Evolutionary conservation across 2,113 vertebrate species (phyloP), one percentile per base, ranked within the genome.

Genomic region (Limanda limanda): DNA sequence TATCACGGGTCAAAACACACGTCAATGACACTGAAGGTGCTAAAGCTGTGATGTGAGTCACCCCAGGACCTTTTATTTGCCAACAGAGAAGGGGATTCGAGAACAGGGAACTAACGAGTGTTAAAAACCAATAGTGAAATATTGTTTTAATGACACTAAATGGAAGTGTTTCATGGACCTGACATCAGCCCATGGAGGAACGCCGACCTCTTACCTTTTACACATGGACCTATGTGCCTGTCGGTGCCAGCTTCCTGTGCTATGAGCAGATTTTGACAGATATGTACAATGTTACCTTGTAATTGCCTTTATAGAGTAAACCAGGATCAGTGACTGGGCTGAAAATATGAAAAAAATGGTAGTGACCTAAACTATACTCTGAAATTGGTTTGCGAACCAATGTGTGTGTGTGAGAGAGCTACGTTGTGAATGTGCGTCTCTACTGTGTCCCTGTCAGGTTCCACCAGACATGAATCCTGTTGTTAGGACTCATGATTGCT

Each of bases 171-270:
- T 68, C 21, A n/a, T 14, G 3, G 57, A 60, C 27, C 61, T 75
- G 70, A 69, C 67, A 65, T 52, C 69, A 54, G 64, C 24, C 51
- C 21, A 45, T 10, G 40, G 7, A 60, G 57, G 27, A 45, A 6
- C 1, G 24, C 63, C 48, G 61, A 15, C 69, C 52, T 79, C 71
- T 25, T 23, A 68, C 47, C 45, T 75, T 72, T 51, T 25, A 73
- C 65, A 60, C 67, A 48, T 87, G 84, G 88, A 90, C 86, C 83
- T 90, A 86, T 73, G 89, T 87, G 79, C 86, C 85, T 59, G 20
- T 76, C 78, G 81, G 79, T 60, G 59, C 45, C 69, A 68, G 76
- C 54, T 68, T 84, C 35, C 45, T 58, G 70, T 37, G 3, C 5
- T 56, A 7, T 47, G 66, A 78, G 67, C 72, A 71, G 78, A 74